Evolutionary conservation across 2,113 vertebrate species (phyloP).

Genomic region (Pipa parva): DNA sequence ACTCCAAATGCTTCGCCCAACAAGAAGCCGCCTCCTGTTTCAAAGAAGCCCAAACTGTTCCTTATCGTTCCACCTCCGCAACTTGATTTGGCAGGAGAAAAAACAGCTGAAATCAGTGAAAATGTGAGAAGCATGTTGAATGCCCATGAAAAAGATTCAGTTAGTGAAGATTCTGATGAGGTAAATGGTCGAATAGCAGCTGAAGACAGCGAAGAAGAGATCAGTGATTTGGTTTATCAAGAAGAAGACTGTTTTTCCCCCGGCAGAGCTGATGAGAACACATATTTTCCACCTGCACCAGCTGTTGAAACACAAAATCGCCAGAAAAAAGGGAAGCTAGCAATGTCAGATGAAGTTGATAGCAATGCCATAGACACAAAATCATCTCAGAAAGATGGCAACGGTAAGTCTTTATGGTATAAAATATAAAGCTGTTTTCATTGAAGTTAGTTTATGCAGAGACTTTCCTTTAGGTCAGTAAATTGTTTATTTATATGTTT

Average conservation of each 20-base stretch:
- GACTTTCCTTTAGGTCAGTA: no score
- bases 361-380: slow-evolving; percentile 57
- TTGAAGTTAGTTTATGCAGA: no score
- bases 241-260: slow-evolving; percentile 56
- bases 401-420: slow-evolving; percentile 64
- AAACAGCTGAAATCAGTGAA: slow-evolving; percentile 53
- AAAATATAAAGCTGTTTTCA: no score
- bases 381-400: slow-evolving; percentile 64
- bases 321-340: slow-evolving; percentile 59
- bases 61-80: slow-evolving; percentile 67
- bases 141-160: slow-evolving; percentile 50
- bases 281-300: slow-evolving; percentile 52
- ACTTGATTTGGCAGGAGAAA: slow-evolving; percentile 58
- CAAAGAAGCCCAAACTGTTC: slow-evolving; percentile 87
- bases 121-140: slow-evolving; percentile 48
- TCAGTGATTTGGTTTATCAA: slow-evolving; percentile 54
- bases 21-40: slow-evolving; percentile 82
- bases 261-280: slow-evolving; percentile 49
- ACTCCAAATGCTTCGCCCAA: slow-evolving; percentile 56
- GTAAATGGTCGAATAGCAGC: slow-evolving; percentile 45
- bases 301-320: slow-evolving; percentile 50
- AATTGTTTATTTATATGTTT: no score
- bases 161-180: slow-evolving; percentile 50
- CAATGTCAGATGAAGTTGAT: slow-evolving; percentile 50
- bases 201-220: slow-evolving; percentile 52